Evolutionary conservation across 2,888 invertebrate species (phyloP), one percentile per base, ranked within the genome.

Genomic region (Diarsia rubi): DNA sequence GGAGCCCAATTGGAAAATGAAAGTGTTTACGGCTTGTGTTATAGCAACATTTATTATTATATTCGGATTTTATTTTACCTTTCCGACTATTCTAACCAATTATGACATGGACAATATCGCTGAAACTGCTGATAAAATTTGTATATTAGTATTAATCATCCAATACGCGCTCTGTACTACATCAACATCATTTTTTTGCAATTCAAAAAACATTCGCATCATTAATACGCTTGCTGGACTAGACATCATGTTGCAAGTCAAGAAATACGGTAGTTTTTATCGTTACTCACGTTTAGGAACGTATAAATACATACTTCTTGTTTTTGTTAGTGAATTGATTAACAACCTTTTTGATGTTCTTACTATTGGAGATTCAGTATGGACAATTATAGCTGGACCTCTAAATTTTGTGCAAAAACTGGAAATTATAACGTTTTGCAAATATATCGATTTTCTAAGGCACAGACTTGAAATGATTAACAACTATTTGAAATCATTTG

Each of bases 401-500:
- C n/a, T 76, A 12, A 67, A 63, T 78, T 47, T 77, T 19, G 27
- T 77, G 5, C 67, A 77, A 76, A 63, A 76, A 62, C 14, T 76
- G 1, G 52, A 77, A 67, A 67, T 68, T 42, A 5, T 76, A n/a
- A 49, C 52, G 16, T 66, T 60, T 27, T 73, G 60, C 14, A 73
- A 75, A 60, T 75, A 66, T 24, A 16, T 73, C 6, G 60, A 75
- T 47, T 69, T 75, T 60, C n/a, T 49, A 16, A 65, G 57, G 49
- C 27, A n/a, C 9, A 44, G 49, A 57, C 27, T 54, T 42, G 14
- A 62, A 24, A 67, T 92, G 24, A 88, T 95, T 42, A 94, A 94
- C 69, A 80, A 84, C 6, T 89, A 91, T 81, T 67, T 94, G 27
- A 69, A 79, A 21, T 88, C 88, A 54, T 92, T 94, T 75, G 82